Base-by-base conservation (phyloP, 2,113 vertebrate genomes). In the Pachyramphus minor region DNA sequence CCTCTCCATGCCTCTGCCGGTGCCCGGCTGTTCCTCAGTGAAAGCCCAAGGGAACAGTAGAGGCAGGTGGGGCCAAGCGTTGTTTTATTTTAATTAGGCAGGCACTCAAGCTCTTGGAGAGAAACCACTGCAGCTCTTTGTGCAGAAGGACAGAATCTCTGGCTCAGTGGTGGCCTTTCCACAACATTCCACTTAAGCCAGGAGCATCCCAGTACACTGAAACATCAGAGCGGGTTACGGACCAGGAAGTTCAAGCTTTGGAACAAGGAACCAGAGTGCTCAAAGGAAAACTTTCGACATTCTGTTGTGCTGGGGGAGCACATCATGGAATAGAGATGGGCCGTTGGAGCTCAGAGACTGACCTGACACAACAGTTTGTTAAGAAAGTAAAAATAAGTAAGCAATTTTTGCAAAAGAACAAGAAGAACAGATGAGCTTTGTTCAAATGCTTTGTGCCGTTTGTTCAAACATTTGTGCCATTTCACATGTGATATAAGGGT, bases 1-100 rank as follows among this genome's bases (percentile, higher is more conserved):
- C 33, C 30, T 9, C 58, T 24, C 28, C 5, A 0, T 5, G 12
- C 27, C 53, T 68, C 14, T 49, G 27, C 37, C 30, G 1, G 0
- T 8, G 2, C 49, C 35, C 3, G 0, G 6, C 33, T 41, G 50
- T 19, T 66, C 31, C 52, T 41, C 19, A 12, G 15, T 22, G 42
- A 64, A 50, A 53, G 49, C 10, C 0, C 11, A 56, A 37, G 27
- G 24, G 44, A 58, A 27, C 4, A 12, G 41, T 4, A 41, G 1
- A 41, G 33, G 24, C 15, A 28, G 25, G 19, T 16, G 35, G n/a
- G 27, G 39, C 14, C 14, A 4, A 37, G n/a, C 9, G 4, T 24
- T n/a, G 37, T 14, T 47, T 62, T 62, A 20, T 24, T 45, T 56
- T 44, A 35, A 75, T 56, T 24, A 58, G 31, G 12, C 19, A 89